Evolutionary conservation across 2,888 invertebrate genomes (phyloP).

Genomic region (Aleiodes testaceus): DNA sequence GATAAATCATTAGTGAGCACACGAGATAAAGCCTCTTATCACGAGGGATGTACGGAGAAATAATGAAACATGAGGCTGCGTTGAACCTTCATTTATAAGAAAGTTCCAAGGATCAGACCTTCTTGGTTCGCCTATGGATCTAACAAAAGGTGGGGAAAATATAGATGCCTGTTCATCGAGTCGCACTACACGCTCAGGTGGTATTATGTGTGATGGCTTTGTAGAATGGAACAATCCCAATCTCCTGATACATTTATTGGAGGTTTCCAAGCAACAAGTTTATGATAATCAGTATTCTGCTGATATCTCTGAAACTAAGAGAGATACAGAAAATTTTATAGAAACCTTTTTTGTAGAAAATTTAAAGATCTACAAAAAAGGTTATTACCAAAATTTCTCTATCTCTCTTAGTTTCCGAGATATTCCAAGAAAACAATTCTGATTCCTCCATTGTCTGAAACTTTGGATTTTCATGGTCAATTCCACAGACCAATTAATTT

Average conservation of each 20-base stretch:
- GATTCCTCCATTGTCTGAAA: too few species aligned
- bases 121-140: constrained; percentile 50
- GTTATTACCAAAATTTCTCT: too few species aligned
- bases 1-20: not conserved
- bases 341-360: too few species aligned
- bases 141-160: constrained; percentile 49
- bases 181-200: constrained; percentile 30
- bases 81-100: constrained; percentile 70
- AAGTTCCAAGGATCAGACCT: constrained; percentile 69
- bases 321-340: too few species aligned
- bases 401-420: too few species aligned
- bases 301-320: too few species aligned
- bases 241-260: constrained; percentile 7
- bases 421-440: too few species aligned
- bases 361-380: too few species aligned
- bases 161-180: not conserved
- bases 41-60: constrained; percentile 64
- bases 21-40: constrained; percentile 54
- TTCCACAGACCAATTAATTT: not conserved
- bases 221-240: constrained; percentile 35
- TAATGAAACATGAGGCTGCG: constrained; percentile 58
- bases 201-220: constrained; percentile 11
- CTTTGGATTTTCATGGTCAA: constrained; percentile 60
- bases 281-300: too few species aligned
- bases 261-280: too few species aligned